Conservation (phyloP, 2,888 invertebrate genomes). For the Ennomos fuscantarius region DNA sequence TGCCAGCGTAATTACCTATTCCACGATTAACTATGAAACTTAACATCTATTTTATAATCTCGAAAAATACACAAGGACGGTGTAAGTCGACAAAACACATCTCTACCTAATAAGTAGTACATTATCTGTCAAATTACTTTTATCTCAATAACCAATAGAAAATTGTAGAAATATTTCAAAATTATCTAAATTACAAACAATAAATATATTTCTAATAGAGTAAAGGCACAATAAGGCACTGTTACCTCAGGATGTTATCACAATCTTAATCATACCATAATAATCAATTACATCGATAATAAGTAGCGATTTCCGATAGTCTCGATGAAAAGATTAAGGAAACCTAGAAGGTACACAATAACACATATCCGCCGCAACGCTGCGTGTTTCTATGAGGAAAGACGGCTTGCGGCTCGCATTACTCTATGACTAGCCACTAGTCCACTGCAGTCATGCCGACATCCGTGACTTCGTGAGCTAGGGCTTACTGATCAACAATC, state of each 20-base stretch:
- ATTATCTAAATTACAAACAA: conserved; percentile 78
- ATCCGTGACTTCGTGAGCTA: conserved; percentile 4
- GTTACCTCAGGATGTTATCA: conserved; percentile 82
- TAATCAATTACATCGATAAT: conserved; percentile 52
- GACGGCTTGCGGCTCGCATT: conserved; percentile 65
- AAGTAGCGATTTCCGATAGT: conserved; percentile 72
- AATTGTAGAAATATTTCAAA: conserved; percentile 73
- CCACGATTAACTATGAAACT: conserved; percentile 72
- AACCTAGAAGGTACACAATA: conserved; percentile 57
- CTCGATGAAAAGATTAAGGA: conserved; percentile 72
- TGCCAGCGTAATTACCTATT: conserved; percentile 73
- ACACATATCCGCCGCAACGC: conserved; percentile 60
- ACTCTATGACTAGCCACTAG: conserved; percentile 58
- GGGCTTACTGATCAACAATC: not conserved
- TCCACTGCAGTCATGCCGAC: conserved; percentile 47
- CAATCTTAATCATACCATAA: conserved; percentile 73
- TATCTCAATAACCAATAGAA: conserved; percentile 68
- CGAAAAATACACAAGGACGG: conserved; percentile 84
- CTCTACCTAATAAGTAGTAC: conserved; percentile 68
- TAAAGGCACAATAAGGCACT: conserved; percentile 84
- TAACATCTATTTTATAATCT: conserved; percentile 79
- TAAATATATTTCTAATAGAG: conserved; percentile 72
- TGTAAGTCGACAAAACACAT: conserved; percentile 80
- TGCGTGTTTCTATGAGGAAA: conserved; percentile 72
- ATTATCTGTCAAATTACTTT: conserved; percentile 68